Evolutionary conservation across 2,113 vertebrate species (phyloP).

Genomic region (Myotis brandtii): DNA sequence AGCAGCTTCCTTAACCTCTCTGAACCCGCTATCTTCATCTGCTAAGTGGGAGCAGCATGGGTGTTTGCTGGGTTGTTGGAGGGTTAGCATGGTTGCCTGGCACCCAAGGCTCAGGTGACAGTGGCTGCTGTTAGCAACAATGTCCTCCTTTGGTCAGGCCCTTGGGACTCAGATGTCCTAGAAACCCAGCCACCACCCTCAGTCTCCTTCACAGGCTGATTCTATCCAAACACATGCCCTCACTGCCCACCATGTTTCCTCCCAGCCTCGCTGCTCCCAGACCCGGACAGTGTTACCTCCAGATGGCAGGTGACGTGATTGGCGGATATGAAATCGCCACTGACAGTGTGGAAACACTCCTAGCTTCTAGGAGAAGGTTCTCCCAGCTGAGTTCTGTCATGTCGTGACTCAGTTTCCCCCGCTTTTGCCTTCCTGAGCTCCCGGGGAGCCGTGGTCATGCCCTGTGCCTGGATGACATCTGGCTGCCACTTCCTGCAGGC

Average conservation of each 20-base stretch:
- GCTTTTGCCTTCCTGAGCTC: neutral
- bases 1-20: neutral
- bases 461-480: neutral
- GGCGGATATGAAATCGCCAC: accelerated
- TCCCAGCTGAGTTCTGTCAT: neutral
- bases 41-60: neutral
- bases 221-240: neutral
- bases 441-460: accelerated
- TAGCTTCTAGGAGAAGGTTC: neutral
- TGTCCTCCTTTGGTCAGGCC: neutral
- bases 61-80: neutral
- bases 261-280: neutral
- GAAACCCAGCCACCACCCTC: neutral
- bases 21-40: neutral
- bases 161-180: neutral
- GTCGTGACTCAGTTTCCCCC: neutral
- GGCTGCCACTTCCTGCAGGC: neutral
- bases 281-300: accelerated
- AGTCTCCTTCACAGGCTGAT: neutral
- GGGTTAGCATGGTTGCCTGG: neutral
- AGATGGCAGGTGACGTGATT: neutral
- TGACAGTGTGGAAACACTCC: accelerated
- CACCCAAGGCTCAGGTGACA: neutral
- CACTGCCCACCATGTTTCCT: accelerated
- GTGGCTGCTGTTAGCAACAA: neutral